Evolutionary conservation across 2,113 vertebrate species (phyloP), one percentile per base, ranked within the genome.

Genomic region (Hydrochoerus hydrochaeris): DNA sequence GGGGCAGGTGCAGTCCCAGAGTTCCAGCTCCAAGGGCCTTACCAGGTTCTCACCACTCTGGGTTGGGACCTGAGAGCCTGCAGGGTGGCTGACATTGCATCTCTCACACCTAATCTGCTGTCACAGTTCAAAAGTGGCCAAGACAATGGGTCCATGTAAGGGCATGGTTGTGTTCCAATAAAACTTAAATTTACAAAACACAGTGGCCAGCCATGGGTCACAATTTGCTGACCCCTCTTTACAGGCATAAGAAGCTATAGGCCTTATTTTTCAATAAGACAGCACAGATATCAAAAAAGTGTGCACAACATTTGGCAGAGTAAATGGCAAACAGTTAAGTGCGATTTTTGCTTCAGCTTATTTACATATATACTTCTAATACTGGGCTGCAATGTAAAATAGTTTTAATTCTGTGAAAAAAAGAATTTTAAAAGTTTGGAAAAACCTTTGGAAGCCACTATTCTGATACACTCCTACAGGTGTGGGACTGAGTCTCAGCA

Each of bases 191-290:
- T 52, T 60, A 93, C 26, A 71, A 52, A 94, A 85, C 26, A 46
- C 73, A 46, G 44, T 13, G 60, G 71, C 52, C 28, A 54, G 67
- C 77, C 13, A 35, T 3, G 8, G 41, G 52, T 58, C 85, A 71
- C 17, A 46, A 49, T 90, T 41, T 80, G 38, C 11, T 32, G 88
- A 78, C 16, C 24, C 17, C 80, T 57, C 69, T 54, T 65, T 73
- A 92, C 12, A 75, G 46, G 46, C 28, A 46, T 63, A 95, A 19
- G 26, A 91, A 52, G 49, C 57, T 87, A 14, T 30, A 92, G 58
- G 52, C 87, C 28, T 73, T 52, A 28, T 80, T 96, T 96, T 57
- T 24, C 69, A 81, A 62, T 57, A 52, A 91, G 80, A 83, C 32
- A 89, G 24, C 67, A 92, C 2, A 57, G 6, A 86, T 91, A 83